Conservation (phyloP, 2,888 invertebrate genomes). For the Eristalis intricaria region DNA sequence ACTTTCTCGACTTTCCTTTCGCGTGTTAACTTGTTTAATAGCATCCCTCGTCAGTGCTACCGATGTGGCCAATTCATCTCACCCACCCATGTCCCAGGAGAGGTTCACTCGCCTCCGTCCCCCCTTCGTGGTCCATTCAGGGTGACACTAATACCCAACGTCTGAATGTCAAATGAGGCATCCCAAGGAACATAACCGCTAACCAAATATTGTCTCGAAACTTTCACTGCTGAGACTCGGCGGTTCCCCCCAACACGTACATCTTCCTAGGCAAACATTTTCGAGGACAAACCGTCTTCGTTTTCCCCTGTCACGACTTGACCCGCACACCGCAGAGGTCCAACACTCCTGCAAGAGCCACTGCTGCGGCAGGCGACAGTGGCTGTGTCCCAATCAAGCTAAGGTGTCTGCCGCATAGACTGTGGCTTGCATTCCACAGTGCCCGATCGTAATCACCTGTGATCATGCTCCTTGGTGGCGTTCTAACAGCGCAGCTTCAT, state of each 20-base stretch:
- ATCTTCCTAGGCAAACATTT: slow-evolving; percentile 30
- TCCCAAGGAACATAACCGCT: neutral
- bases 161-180: slow-evolving; percentile 33
- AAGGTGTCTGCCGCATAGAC: neutral
- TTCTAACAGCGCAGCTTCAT: neutral
- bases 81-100: slow-evolving; percentile 21
- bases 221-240: slow-evolving; percentile 51
- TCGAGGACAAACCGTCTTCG: slow-evolving; percentile 37
- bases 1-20: slow-evolving; percentile 43
- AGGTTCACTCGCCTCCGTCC: neutral
- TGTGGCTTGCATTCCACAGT: neutral
- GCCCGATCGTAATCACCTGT: neutral
- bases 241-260: slow-evolving; percentile 25
- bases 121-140: neutral
- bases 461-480: neutral
- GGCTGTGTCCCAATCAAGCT: slow-evolving; percentile 41
- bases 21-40: slow-evolving; percentile 18
- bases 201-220: slow-evolving; percentile 46
- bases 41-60: slow-evolving; percentile 12
- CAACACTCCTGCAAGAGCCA: neutral
- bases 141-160: neutral
- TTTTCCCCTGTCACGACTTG: slow-evolving; percentile 68
- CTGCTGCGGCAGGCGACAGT: slow-evolving; percentile 31
- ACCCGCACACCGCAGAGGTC: slow-evolving; percentile 21
- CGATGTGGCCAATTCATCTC: slow-evolving; percentile 41